Conservation (phyloP, 2,888 invertebrate species). For the Anticlea derivata region DNA sequence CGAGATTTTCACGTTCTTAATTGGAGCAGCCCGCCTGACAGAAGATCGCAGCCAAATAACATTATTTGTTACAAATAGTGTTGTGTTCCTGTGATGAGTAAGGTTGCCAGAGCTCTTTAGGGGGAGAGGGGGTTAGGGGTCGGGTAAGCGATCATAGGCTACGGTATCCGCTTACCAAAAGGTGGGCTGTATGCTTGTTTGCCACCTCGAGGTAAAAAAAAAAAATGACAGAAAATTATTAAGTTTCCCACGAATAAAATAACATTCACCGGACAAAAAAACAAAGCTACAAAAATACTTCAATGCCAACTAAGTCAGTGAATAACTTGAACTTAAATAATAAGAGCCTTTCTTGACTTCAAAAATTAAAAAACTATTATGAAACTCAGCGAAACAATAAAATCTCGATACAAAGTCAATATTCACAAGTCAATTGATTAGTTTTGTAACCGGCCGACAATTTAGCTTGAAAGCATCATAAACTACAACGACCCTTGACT, state of each 20-base stretch:
- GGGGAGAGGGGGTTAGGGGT: too few relatives aligned
- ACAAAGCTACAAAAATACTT: constrained; percentile 14
- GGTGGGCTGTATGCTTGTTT: too few relatives aligned
- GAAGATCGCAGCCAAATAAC: too few relatives aligned
- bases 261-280: constrained; percentile 8
- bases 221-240: too few relatives aligned
- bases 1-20: too few relatives aligned
- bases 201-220: too few relatives aligned
- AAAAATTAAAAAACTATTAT: constrained; percentile 25
- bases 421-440: constrained; percentile 27
- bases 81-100: too few relatives aligned
- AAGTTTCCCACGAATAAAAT: constrained; percentile 21
- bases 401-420: constrained; percentile 41
- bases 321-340: constrained; percentile 1
- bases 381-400: constrained; percentile 15
- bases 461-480: constrained; percentile 22
- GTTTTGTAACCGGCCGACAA: constrained; percentile 22
- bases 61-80: too few relatives aligned
- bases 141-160: too few relatives aligned
- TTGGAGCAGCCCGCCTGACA: too few relatives aligned
- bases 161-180: too few relatives aligned
- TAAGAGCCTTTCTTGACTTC: constrained; percentile 9
- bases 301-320: not conserved
- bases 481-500: constrained; percentile 48
- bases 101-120: too few relatives aligned